Base-by-base conservation (phyloP, 2,888 invertebrate genomes). In the Conops quadrifasciatus region DNA sequence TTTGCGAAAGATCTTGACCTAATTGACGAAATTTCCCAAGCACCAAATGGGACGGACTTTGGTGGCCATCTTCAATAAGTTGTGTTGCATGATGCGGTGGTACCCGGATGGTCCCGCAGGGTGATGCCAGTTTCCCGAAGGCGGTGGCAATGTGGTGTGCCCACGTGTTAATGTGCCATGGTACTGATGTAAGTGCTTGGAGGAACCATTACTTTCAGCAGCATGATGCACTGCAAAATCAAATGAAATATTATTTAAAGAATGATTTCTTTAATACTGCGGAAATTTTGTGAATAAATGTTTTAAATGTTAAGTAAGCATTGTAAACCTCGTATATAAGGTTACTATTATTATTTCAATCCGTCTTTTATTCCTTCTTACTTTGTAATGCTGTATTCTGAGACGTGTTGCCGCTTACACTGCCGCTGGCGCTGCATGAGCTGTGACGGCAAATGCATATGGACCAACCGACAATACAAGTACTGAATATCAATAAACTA, bases 91-190 rank as follows among this genome's bases (percentile, higher is more conserved):
- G 83, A 82, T 86, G 86, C 85, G 84, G 85, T 82, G 85, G 86
- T 86, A 86, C 86, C 86, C 84, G 83, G 81, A 86, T 85, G 85
- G 87, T 86, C 93, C 94, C 94, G 92, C 94, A 94, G 94, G 95
- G 94, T 91, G 94, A 92, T 90, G 91, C 94, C 93, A 94, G 94
- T 95, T 95, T 95, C 94, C 94, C 94, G 93, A 92, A 88, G 87
- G 88, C 78, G 53, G 53, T 86, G 88, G 89, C 87, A 89, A 88
- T 85, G 87, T 88, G 85, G 87, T 85, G 81, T 86, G 87, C 76
- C 88, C 88, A 83, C 87, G 87, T 85, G 86, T 88, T 85, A 86
- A 82, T 87, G 88, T 90, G 75, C 83, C 82, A n/a, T 53, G 68
- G 67, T 67, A 67, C 49, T 82, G 81, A 72, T 82, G 89, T 87